These are phyloP conservation scores for Ranitomeya variabilis DNA, from an alignment of 2,113 vertebrate species.

Conservation along the genomic window DNA sequence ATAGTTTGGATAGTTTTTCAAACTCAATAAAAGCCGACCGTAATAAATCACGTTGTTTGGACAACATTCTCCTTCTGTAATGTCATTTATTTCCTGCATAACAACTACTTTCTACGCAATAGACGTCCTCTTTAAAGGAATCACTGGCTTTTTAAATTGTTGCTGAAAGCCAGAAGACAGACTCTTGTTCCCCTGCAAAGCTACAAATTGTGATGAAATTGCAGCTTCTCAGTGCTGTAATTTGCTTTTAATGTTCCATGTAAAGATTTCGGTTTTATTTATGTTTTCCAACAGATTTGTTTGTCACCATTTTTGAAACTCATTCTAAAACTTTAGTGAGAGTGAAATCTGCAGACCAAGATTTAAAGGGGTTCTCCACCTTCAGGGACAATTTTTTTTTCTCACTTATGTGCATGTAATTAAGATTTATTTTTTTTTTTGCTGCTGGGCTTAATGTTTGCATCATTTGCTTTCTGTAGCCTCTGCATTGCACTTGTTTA, in stretches of 20 bases:
- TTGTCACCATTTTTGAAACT: slow-evolving; percentile 67
- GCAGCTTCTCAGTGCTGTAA: slow-evolving; percentile 29
- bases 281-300: slow-evolving; percentile 42
- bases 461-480: too few relatives aligned
- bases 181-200: slow-evolving; percentile 30
- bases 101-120: slow-evolving; percentile 42
- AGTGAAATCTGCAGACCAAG: not conserved
- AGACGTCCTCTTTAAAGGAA: slow-evolving; percentile 42
- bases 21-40: slow-evolving; percentile 25
- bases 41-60: slow-evolving; percentile 47
- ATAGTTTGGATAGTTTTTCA: slow-evolving; percentile 14
- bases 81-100: slow-evolving; percentile 43
- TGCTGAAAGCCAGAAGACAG: slow-evolving; percentile 39
- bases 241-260: slow-evolving; percentile 51
- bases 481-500: too few relatives aligned
- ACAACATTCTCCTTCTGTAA: slow-evolving; percentile 47
- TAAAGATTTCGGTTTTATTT: slow-evolving; percentile 27
- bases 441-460: too few relatives aligned
- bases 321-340: not conserved
- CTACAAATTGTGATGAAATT: slow-evolving; percentile 48
- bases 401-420: too few relatives aligned
- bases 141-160: slow-evolving; percentile 44
- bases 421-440: too few relatives aligned
- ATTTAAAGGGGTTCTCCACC: not conserved
- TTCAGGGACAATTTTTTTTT: too few relatives aligned